These are phyloP conservation scores for Crossoptilon crossoptilon DNA, from an alignment of 2,797 vertebrate genomes.

Conservation along the genomic window DNA sequence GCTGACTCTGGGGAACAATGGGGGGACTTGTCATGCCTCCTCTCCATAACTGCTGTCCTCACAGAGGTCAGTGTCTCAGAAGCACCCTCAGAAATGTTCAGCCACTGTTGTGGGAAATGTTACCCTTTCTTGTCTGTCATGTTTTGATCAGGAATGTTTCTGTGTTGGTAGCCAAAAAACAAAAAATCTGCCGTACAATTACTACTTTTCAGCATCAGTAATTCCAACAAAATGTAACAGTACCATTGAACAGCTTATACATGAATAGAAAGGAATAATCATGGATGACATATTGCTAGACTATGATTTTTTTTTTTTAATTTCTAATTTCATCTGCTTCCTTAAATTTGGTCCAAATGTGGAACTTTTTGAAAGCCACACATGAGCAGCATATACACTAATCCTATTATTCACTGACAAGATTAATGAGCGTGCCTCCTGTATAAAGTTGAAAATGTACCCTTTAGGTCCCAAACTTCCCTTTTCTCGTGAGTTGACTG, in stretches of 20 bases:
- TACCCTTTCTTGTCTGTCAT: not conserved
- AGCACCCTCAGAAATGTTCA: not conserved
- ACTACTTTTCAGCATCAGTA: not conserved
- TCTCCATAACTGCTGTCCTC: not conserved
- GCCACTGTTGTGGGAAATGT: not conserved
- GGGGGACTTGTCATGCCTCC: not conserved
- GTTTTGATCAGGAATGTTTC: not conserved
- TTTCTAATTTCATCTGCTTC: not conserved
- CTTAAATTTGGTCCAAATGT: not conserved
- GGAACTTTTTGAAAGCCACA: not conserved
- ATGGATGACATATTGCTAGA: not conserved
- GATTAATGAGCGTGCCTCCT: not conserved
- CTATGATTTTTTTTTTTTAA: not conserved
- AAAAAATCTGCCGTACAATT: slow-evolving; percentile 42
- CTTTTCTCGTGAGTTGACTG: not conserved
- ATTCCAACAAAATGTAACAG: slow-evolving; percentile 5
- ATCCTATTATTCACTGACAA: not conserved
- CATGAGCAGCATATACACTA: not conserved
- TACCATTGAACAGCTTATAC: not conserved
- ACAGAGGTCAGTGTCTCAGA: not conserved
- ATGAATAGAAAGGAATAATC: not conserved
- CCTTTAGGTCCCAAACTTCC: not conserved
- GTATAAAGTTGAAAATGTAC: not conserved
- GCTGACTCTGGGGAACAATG: not conserved
- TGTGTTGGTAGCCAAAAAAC: slow-evolving; percentile 17